Evolutionary conservation across 2,888 invertebrate species (phyloP).

Genomic region (Rotaria sp.): DNA sequence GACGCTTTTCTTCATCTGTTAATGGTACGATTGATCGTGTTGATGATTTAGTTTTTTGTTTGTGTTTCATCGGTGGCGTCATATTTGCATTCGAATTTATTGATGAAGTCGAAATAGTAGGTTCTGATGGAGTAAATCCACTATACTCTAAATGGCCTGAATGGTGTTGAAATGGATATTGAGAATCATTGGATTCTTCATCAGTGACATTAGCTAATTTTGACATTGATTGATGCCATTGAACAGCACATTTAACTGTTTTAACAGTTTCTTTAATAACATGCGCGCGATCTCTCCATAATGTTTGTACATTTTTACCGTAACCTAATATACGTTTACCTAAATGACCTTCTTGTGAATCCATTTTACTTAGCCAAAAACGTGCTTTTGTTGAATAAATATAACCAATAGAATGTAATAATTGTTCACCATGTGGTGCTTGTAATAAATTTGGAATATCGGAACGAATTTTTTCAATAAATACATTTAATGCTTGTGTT

Average conservation of each 20-base stretch:
- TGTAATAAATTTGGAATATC: conserved; percentile 22
- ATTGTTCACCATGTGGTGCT: neutral
- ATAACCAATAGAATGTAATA: neutral
- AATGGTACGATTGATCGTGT: neutral
- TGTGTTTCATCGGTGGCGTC: neutral
- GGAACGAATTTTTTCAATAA: neutral
- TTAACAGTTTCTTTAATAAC: conserved; percentile 2
- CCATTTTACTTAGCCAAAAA: neutral
- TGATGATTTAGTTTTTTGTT: neutral
- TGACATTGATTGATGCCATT: neutral
- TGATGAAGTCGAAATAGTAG: neutral
- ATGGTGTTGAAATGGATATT: conserved; percentile 3
- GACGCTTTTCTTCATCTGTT: neutral
- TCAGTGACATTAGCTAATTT: neutral
- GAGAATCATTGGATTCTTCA: neutral
- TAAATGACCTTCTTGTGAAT: conserved; percentile 10
- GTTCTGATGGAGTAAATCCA: neutral
- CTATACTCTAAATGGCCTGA: conserved; percentile 24
- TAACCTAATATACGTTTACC: neutral
- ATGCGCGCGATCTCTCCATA: conserved; percentile 14
- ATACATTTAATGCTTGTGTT: neutral
- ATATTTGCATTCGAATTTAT: neutral
- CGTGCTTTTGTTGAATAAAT: neutral
- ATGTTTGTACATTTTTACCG: neutral
- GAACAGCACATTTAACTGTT: conserved; percentile 8